Evolutionary conservation across 2,888 invertebrate species (phyloP).

Genomic region (Onchidella celtica): DNA sequence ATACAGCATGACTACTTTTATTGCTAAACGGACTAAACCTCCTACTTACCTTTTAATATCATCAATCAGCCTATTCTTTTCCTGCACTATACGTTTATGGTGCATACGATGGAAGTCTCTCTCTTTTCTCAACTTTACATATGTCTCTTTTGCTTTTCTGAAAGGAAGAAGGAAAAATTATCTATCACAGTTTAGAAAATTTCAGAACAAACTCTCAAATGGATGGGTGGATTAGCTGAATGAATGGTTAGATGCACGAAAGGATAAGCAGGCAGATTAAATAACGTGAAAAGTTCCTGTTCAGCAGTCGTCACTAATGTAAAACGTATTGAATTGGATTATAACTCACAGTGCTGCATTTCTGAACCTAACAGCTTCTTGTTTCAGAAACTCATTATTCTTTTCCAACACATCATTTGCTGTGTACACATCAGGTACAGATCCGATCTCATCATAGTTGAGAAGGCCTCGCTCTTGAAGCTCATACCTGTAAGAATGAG

Average conservation of each 20-base stretch:
- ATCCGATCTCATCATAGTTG: conserved; percentile 73
- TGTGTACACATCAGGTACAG: conserved; percentile 78
- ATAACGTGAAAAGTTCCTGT: too few relatives aligned
- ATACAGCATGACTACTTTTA: too few relatives aligned
- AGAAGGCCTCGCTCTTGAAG: conserved; percentile 77
- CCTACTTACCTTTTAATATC: conserved; percentile 79
- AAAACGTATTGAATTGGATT: too few relatives aligned
- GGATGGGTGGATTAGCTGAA: too few relatives aligned
- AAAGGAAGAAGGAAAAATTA: conserved; percentile 5
- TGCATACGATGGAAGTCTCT: conserved; percentile 80
- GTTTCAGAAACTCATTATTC: conserved; percentile 75
- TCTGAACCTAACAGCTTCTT: conserved; percentile 76
- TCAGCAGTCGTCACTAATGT: too few relatives aligned
- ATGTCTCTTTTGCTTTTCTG: conserved; percentile 79
- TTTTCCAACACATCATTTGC: conserved; percentile 77
- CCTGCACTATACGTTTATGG: conserved; percentile 80
- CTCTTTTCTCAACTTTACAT: conserved; percentile 79
- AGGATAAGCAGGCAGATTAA: too few relatives aligned
- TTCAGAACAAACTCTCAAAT: too few relatives aligned
- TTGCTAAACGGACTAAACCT: too few relatives aligned
- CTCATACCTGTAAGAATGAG: conserved; percentile 75
- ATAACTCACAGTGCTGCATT: conserved; percentile 77
- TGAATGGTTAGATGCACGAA: too few relatives aligned
- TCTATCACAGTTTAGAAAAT: background rate
- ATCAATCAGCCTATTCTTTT: conserved; percentile 79